Evolutionary conservation across 2,113 vertebrate species (phyloP), one percentile per base, ranked within the genome.

Genomic region (Coracopsis vasa): DNA sequence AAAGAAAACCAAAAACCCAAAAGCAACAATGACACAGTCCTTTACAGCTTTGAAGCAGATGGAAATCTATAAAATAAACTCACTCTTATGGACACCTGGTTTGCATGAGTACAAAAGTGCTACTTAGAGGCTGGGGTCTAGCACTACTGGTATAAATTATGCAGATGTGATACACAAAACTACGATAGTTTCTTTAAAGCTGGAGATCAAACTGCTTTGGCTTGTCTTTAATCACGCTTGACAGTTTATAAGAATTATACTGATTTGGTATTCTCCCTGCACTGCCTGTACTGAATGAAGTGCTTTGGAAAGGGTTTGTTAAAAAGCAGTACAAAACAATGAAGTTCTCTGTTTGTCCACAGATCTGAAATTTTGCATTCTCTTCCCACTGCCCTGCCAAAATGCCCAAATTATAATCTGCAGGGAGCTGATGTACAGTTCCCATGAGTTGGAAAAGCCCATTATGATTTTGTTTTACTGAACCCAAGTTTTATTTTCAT

Each of bases 291-390:
- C 5, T 71, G 65, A 93, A 88, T 69, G 69, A 88, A 92, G 51
- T 62, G 51, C 72, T 91, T 86, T 74, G 75, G 69, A 88, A 95
- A 84, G 60, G 75, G 14, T 41, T 62, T 88, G 67, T 86, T 92
- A 90, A 90, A 94, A 92, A 92, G 72, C 50, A 88, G 72, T 41
- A 50, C 23, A 74, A 91, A 95, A 92, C 80, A 96, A 88, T 72
- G 71, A 93, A 79, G 42, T 95, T 60, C 47, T 90, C 67, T 92
- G 45, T 92, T 77, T 95, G 75, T 86, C 56, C 88, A 86, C 56
- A 81, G 80, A 79, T 75, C 53, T 78, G 71, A 88, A 93, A 70
- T 88, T 80, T 79, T 94, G 78, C 58, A 28, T 87, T 93, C 37
- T 92, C 54, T 92, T 90, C 79, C 60, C 82, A 61, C 8, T 86